Evolutionary conservation across 2,113 vertebrate species (phyloP).

Genomic region (Callocephalon fimbriatum): DNA sequence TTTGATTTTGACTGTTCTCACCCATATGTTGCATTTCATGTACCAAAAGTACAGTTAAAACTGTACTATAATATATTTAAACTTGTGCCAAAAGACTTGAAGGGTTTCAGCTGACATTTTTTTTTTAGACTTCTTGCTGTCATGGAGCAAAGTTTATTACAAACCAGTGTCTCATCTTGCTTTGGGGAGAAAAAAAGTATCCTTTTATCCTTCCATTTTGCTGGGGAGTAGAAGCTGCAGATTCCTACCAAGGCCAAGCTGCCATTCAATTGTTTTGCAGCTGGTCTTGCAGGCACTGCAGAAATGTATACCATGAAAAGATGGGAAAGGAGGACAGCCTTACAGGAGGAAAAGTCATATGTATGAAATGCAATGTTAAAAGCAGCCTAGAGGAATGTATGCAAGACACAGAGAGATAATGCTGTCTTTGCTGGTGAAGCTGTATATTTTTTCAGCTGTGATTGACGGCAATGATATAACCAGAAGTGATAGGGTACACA

Average conservation of each 20-base stretch:
- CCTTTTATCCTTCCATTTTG: neutral
- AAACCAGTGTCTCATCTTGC: neutral
- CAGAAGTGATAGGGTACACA: neutral
- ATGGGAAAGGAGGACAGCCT: neutral
- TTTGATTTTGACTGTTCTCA: slow-evolving; percentile 12
- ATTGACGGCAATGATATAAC: neutral
- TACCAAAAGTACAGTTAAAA: slow-evolving; percentile 1
- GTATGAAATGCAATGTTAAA: neutral
- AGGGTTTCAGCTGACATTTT: neutral
- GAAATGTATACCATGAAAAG: neutral
- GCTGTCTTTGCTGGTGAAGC: neutral
- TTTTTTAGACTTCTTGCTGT: slow-evolving; percentile 5
- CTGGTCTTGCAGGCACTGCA: neutral
- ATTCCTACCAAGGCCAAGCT: neutral
- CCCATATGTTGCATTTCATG: neutral
- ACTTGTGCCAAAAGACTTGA: neutral
- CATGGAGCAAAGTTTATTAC: neutral
- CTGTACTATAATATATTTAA: neutral
- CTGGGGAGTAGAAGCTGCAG: neutral
- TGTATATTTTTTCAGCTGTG: neutral
- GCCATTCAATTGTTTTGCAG: neutral
- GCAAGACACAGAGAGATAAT: neutral
- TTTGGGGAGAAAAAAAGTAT: neutral
- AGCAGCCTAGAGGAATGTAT: neutral
- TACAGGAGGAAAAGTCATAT: neutral